Conservation (phyloP, 2,888 invertebrate genomes). For the Cephus spinipes region DNA sequence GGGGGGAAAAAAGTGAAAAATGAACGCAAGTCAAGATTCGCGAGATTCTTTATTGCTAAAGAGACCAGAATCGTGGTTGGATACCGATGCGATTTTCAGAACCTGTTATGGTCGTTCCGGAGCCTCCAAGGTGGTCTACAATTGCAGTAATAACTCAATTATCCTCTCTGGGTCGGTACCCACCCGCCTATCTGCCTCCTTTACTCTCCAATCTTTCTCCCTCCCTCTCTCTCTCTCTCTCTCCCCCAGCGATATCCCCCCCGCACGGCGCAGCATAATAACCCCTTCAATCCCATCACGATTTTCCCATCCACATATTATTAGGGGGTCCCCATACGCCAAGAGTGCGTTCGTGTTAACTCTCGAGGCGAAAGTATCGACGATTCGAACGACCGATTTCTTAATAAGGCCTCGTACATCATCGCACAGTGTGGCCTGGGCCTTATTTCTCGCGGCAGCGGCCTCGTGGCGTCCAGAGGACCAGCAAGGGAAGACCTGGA, state of each 20-base stretch:
- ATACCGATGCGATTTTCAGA: constrained; percentile 60
- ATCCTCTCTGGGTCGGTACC: constrained; percentile 61
- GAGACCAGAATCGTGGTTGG: constrained; percentile 55
- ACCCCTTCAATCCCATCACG: constrained; percentile 62
- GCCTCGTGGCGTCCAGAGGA: too few species aligned
- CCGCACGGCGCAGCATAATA: constrained; percentile 46
- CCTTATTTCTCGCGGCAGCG: too few species aligned
- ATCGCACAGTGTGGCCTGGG: too few species aligned
- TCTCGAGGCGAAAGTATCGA: too few species aligned
- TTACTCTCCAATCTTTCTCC: constrained; percentile 64
- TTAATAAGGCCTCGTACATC: too few species aligned
- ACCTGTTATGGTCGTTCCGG: constrained; percentile 64
- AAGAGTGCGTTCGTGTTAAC: background rate
- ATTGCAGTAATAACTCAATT: constrained; percentile 68
- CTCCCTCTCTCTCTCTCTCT: constrained; percentile 6
- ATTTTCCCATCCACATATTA: constrained; percentile 60
- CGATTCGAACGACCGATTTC: too few species aligned
- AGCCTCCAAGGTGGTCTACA: constrained; percentile 67
- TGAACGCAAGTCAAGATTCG: constrained; percentile 7
- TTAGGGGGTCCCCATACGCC: constrained; percentile 46
- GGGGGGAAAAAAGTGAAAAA: too few species aligned
- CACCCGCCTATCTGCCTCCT: constrained; percentile 66
- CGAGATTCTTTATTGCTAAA: constrained; percentile 37
- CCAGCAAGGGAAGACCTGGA: too few species aligned
- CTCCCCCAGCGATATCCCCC: constrained; percentile 14